These are phyloP conservation scores for Micropterix aruncella DNA, from an alignment of 2,888 invertebrate genomes.

Conservation along the genomic window DNA sequence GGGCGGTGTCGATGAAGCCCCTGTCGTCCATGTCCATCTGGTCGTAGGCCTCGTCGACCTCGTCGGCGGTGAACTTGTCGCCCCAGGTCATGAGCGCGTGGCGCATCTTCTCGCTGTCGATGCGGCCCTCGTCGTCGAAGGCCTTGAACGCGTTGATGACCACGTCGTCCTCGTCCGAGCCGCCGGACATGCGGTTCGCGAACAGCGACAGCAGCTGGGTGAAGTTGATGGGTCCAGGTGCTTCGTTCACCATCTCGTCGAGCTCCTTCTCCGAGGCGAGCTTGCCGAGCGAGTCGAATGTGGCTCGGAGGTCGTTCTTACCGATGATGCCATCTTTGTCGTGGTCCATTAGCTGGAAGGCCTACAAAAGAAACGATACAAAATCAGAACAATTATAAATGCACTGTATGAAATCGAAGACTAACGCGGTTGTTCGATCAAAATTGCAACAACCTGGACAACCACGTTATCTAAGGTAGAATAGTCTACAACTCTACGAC, in stretches of 20 bases:
- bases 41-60: conserved; percentile 86
- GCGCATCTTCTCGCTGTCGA: conserved; percentile 80
- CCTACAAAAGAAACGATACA: too few relatives aligned
- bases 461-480: too few relatives aligned
- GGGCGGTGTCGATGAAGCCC: conserved; percentile 77
- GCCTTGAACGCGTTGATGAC: conserved; percentile 86
- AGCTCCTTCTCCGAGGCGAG: conserved; percentile 83
- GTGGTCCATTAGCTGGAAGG: conserved; percentile 91
- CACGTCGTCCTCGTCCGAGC: conserved; percentile 84
- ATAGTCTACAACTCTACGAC: too few relatives aligned
- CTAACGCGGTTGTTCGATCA: too few relatives aligned
- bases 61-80: conserved; percentile 79
- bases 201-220: conserved; percentile 86
- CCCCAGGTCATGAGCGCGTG: conserved; percentile 89
- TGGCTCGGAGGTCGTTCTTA: conserved; percentile 81
- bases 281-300: conserved; percentile 86
- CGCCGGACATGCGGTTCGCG: conserved; percentile 84
- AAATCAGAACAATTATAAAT: too few relatives aligned
- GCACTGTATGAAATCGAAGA: too few relatives aligned
- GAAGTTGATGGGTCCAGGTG: conserved; percentile 88
- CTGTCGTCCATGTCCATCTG: conserved; percentile 87
- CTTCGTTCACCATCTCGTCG: conserved; percentile 78
- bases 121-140: conserved; percentile 80
- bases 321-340: conserved; percentile 87
- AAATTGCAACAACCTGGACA: too few relatives aligned